A percentile compares a stretch with the other conserved stretches of the same genome.
These are phyloP conservation scores for Aradophagus sp. DNA, from an alignment of 1,140 invertebrate genomes.

Conservation along the genomic window DNA sequence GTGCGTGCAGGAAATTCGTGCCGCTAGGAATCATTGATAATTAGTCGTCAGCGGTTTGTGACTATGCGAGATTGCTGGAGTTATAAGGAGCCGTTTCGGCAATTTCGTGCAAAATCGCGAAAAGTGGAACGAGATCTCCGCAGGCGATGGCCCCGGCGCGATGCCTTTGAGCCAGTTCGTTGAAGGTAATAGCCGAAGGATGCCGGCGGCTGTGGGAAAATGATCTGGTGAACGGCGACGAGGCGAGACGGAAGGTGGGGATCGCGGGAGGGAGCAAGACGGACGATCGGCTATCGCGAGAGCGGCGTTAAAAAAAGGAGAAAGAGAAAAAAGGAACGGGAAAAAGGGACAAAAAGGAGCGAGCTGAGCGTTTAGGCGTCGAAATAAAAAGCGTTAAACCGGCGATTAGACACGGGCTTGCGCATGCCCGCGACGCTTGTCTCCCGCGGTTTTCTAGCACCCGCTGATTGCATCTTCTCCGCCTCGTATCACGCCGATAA, in stretches of 20 bases:
- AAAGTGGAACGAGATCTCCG: slow-evolving; percentile 58
- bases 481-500: slow-evolving; percentile 29
- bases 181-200: slow-evolving; percentile 59
- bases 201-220: slow-evolving; percentile 56
- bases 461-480: slow-evolving; percentile 34
- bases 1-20: slow-evolving; percentile 61
- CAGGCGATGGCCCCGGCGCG: slow-evolving; percentile 54
- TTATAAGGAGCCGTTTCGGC: slow-evolving; percentile 40
- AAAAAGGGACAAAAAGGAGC: too few relatives aligned
- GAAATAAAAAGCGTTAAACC: slow-evolving; percentile 55
- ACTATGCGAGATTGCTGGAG: slow-evolving; percentile 37
- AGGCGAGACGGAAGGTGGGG: slow-evolving; percentile 22
- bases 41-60: slow-evolving; percentile 50
- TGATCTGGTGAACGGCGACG: slow-evolving; percentile 58
- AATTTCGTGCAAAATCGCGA: slow-evolving; percentile 56
- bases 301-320: slow-evolving; percentile 38
- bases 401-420: slow-evolving; percentile 60
- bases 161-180: slow-evolving; percentile 53
- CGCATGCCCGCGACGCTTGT: slow-evolving; percentile 63
- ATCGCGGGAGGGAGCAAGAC: slow-evolving; percentile 21
- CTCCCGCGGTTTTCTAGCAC: slow-evolving; percentile 30
- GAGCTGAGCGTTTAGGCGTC: slow-evolving; percentile 35
- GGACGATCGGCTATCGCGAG: slow-evolving; percentile 14
- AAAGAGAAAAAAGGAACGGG: not conserved
- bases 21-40: slow-evolving; percentile 61